Base-by-base conservation (phyloP, 2,113 vertebrate genomes). In the Orcinus orca region DNA sequence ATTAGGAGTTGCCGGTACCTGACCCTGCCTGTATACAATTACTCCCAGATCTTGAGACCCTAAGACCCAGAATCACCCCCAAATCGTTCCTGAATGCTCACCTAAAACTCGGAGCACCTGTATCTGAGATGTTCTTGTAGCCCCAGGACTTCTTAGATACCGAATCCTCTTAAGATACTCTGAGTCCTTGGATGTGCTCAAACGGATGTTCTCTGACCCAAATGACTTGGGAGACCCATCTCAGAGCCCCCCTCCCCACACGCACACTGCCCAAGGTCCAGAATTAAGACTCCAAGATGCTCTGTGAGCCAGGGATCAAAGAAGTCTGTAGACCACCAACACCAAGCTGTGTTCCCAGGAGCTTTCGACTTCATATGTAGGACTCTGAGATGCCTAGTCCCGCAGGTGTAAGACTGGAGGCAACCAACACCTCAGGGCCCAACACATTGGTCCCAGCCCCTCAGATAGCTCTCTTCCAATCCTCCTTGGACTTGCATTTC, bases 21-120 rank as follows among this genome's bases (percentile, higher is more conserved):
- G 77, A 88, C 41, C 76, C 77, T 94, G 26, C 47, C 41, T 81
- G 38, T 63, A 76, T 67, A 71, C 62, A 90, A 25, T 80, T 91
- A 87, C 67, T 80, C 74, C 68, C 60, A 62, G 84, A 94, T 92
- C 74, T 88, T 90, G 88, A 94, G 67, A 97, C 36, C 44, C 29
- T 38, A 85, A 76, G 53, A 73, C 71, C 58, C 44, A 92, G 82
- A 92, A 91, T 81, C 36, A n/a, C 36, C 82, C 36, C 41, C 62
- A 33, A 41, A 23, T 67, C 50, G 58, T 70, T 76, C 89, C 79
- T 76, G 76, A 85, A 76, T 84, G 58, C 88, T 97, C 77, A 81
- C 55, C 71, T 73, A 50, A 88, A 83, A 74, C 36, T 41, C 88
- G 38, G 41, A 83, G 21, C 13, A 47, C 36, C 31, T 14, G 53